phyloP scores from a whole-genome alignment of 2,113 vertebrate genomes.

The Rhagologus leucostigma region DNA sequence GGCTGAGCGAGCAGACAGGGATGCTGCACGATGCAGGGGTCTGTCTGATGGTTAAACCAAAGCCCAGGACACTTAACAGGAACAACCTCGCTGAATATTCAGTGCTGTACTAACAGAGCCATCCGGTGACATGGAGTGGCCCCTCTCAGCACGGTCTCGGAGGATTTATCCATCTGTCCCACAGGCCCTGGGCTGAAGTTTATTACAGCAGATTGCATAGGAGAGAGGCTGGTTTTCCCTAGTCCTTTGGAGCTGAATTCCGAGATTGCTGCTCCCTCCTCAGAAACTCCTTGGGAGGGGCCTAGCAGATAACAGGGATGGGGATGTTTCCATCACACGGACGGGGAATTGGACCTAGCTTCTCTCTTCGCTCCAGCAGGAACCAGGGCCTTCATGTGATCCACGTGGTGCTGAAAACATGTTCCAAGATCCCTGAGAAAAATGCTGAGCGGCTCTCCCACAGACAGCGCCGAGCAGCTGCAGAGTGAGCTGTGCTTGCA shows the following conservation, averaged over 20 bases:
- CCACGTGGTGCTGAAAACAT: not conserved
- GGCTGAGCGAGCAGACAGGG: not conserved
- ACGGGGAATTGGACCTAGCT: not conserved
- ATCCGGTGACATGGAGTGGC: not conserved
- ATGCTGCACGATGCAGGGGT: not conserved
- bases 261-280: not conserved
- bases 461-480: not conserved
- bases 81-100: not conserved
- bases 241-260: not conserved
- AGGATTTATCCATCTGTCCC: not conserved
- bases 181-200: not conserved
- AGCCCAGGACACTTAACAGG: not conserved
- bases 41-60: not conserved
- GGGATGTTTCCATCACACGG: accelerated
- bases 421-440: not conserved
- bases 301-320: not conserved
- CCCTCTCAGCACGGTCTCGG: not conserved
- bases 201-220: not conserved
- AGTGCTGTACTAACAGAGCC: not conserved
- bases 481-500: not conserved
- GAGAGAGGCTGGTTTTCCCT: not conserved
- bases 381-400: not conserved
- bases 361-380: not conserved
- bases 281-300: not conserved
- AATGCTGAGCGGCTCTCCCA: not conserved